These are phyloP conservation scores for Fragum sueziense DNA, from an alignment of 2,888 invertebrate species.

Conservation along the genomic window DNA sequence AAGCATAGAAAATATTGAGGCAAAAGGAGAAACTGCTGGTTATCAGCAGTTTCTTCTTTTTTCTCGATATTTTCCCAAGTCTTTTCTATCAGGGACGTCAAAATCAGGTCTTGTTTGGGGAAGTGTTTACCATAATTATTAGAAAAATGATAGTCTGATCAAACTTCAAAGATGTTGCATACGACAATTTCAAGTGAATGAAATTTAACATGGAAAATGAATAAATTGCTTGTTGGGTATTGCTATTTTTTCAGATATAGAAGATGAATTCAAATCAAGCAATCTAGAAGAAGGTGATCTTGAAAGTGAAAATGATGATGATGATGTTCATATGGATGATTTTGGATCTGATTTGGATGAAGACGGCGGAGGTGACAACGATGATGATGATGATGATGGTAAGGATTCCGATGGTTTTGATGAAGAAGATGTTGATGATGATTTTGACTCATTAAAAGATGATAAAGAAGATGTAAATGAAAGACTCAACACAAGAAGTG, in stretches of 20 bases:
- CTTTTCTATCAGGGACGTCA: too few relatives aligned
- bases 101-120: too few relatives aligned
- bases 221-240: too few relatives aligned
- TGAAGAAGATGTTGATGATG: conserved; percentile 39
- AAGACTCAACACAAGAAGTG: conserved; percentile 18
- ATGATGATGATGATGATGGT: conserved; percentile 85
- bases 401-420: conserved; percentile 68
- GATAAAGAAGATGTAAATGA: conserved; percentile 65
- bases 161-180: too few relatives aligned
- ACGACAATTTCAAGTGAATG: too few relatives aligned
- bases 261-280: background rate
- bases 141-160: too few relatives aligned
- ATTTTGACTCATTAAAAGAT: conserved; percentile 73
- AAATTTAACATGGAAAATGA: too few relatives aligned
- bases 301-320: conserved; percentile 15
- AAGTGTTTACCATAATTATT: too few relatives aligned
- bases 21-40: too few relatives aligned
- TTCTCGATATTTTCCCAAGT: too few relatives aligned
- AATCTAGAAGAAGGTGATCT: background rate
- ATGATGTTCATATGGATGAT: conserved; percentile 32
- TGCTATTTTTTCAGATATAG: conserved; percentile 12
- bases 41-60: too few relatives aligned
- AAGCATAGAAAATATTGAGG: too few relatives aligned
- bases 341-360: background rate
- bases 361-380: conserved; percentile 71